phyloP scores from a whole-genome alignment of 2,888 invertebrate species.

The Stenolophus ochropezus region DNA sequence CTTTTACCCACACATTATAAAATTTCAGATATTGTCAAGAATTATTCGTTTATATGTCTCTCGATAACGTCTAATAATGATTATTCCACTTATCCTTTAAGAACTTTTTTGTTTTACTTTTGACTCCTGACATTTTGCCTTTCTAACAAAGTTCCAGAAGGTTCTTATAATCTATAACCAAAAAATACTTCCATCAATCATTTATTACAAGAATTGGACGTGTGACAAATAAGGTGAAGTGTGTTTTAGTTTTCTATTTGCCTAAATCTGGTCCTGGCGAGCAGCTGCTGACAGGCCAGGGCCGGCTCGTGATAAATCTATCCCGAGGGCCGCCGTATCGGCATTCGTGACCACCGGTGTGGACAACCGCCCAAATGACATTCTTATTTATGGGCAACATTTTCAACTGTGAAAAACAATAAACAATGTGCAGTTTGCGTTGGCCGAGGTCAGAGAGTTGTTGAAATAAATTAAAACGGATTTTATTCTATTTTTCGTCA shows the following conservation, averaged over 20 bases:
- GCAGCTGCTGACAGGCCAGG: slow-evolving; percentile 4
- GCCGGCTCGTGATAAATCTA: slow-evolving; percentile 47
- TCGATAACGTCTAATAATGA: no score
- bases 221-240: not conserved
- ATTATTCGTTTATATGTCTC: no score
- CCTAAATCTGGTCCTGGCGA: slow-evolving; percentile 27
- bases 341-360: not conserved
- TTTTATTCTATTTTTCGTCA: no score
- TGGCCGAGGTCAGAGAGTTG: not conserved
- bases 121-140: no score
- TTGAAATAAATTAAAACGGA: not conserved
- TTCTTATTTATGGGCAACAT: slow-evolving; percentile 38
- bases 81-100: no score
- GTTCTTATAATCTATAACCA: no score
- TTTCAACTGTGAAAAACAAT: slow-evolving; percentile 49
- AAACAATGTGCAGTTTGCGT: slow-evolving; percentile 33
- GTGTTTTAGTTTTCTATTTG: slow-evolving; percentile 33
- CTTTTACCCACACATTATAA: not conserved
- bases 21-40: not conserved
- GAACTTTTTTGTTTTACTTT: no score
- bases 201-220: not conserved
- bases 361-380: slow-evolving; percentile 48
- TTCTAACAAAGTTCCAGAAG: no score
- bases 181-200: slow-evolving; percentile 2
- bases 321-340: slow-evolving; percentile 12